Base-by-base conservation (phyloP, 2,888 invertebrate species). In the Drosophila monieri region DNA sequence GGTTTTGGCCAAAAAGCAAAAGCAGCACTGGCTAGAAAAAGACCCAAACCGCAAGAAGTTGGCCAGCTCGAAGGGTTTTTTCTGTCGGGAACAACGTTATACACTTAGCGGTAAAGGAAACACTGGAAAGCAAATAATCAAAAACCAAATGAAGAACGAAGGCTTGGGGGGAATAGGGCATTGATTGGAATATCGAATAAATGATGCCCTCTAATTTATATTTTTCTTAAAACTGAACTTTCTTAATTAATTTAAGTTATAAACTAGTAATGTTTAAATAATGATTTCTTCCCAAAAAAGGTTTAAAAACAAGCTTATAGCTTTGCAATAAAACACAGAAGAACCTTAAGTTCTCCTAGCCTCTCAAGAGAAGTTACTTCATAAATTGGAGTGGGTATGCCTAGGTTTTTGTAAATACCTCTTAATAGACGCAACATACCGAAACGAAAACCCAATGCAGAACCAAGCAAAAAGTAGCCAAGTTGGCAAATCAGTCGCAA, bases 401-500 rank as follows among this genome's bases (percentile, higher is more conserved):
- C 12, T 15, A 9, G 9, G n/a, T 9, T 39, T 39, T 9, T 3
- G 1, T 15, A 1, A 15, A 5, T 39, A 60, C 61, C 60, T 47
- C 30, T 39, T 32, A 25, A 3, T 9, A 30, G 23, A 47, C 6
- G 23, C 60, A 61, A 47, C 41, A 61, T 15, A 61, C 39, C 60
- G 60, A 61, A n/a, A 61, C 61, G 61, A 46, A 60, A 59, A 18
- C 30, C 39, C 18, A 46, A 35, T 37, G 21, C 32, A 35, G 14
- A 37, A 18, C 25, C 37, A 6, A 30, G 39, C 48, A 65, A 64
- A 65, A 62, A 65, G 15, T 44, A 37, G 66, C 80, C 76, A 85
- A 76, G 88, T 84, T 84, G 86, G 79, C 80, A 83, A 84, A 88
- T 85, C 81, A 80, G 81, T 78, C 81, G 67, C 87, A 80, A 72